phyloP scores from a whole-genome alignment of 2,888 invertebrate species.

The Limnephilus lunatus region DNA sequence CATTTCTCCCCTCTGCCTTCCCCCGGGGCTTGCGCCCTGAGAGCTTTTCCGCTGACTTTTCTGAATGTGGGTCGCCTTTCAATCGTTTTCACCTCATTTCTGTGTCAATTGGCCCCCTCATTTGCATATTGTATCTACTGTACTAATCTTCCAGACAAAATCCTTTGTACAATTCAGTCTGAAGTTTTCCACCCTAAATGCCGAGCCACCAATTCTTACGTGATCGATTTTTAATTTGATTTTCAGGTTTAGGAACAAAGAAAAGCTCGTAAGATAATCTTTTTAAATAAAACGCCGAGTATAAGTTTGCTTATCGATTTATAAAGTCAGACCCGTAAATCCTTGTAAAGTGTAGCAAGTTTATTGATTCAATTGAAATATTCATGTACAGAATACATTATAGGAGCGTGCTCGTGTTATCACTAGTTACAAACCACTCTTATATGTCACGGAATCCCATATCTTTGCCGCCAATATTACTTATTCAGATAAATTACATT shows the following conservation, averaged over 20 bases:
- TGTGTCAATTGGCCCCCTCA: neutral
- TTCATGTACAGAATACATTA: neutral
- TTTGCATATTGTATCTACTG: neutral
- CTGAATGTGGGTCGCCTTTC: conserved; percentile 12
- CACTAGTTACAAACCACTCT: neutral
- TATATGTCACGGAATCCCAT: neutral
- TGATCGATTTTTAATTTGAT: conserved; percentile 37
- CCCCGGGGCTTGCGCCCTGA: neutral
- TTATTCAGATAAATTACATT: neutral
- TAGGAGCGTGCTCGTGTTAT: neutral
- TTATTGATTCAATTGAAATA: conserved; percentile 22
- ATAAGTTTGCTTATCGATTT: neutral
- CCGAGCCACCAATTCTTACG: neutral
- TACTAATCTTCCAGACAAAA: neutral
- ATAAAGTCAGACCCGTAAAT: neutral
- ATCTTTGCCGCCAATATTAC: neutral
- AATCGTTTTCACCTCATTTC: neutral
- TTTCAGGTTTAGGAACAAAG: conserved; percentile 19
- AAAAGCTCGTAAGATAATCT: neutral
- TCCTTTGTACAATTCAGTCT: neutral
- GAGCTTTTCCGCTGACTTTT: conserved; percentile 16
- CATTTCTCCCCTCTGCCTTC: neutral
- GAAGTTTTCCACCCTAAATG: neutral
- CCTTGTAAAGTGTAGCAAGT: neutral
- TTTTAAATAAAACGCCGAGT: neutral